phyloP scores from a whole-genome alignment of 1,140 invertebrate genomes.

The Mya arenaria region DNA sequence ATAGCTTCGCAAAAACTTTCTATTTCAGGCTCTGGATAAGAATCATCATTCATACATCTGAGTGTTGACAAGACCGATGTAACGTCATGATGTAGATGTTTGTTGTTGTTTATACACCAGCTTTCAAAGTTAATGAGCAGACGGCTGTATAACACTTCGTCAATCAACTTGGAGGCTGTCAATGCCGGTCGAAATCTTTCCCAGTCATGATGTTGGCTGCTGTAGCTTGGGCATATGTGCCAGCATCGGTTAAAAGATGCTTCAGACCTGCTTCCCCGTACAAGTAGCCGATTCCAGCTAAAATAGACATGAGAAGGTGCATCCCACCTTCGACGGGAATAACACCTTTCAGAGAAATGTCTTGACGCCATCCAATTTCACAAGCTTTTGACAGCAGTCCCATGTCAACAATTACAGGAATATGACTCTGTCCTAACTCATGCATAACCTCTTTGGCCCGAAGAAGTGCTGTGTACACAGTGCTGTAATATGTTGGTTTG shows the following conservation, averaged over 20 bases:
- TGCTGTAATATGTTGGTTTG: slow-evolving; percentile 2
- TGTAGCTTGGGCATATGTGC: not conserved
- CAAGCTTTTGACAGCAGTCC: slow-evolving; percentile 14
- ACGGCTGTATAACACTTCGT: slow-evolving; percentile 8
- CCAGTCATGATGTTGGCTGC: not conserved
- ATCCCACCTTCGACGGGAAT: slow-evolving; percentile 40
- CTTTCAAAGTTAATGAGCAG: too few species aligned
- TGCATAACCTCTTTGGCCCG: slow-evolving; percentile 18
- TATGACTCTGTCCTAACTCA: not conserved
- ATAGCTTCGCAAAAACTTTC: too few species aligned
- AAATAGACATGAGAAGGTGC: slow-evolving; percentile 24
- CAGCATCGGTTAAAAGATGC: slow-evolving; percentile 7
- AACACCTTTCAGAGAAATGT: slow-evolving; percentile 1
- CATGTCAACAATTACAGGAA: slow-evolving; percentile 22
- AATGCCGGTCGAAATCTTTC: slow-evolving; percentile 33
- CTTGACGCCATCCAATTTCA: slow-evolving; percentile 5
- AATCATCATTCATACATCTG: too few species aligned
- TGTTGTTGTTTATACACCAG: too few species aligned
- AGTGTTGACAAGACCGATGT: too few species aligned
- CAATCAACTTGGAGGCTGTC: slow-evolving; percentile 15
- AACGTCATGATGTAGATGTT: slow-evolving; percentile 7
- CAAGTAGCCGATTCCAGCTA: not conserved
- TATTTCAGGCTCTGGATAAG: too few species aligned
- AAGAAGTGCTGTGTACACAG: slow-evolving; percentile 11
- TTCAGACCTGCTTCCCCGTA: slow-evolving; percentile 23